Evolutionary conservation across 1,140 invertebrate species (phyloP).

Genomic region (Drosophila murphyi): DNA sequence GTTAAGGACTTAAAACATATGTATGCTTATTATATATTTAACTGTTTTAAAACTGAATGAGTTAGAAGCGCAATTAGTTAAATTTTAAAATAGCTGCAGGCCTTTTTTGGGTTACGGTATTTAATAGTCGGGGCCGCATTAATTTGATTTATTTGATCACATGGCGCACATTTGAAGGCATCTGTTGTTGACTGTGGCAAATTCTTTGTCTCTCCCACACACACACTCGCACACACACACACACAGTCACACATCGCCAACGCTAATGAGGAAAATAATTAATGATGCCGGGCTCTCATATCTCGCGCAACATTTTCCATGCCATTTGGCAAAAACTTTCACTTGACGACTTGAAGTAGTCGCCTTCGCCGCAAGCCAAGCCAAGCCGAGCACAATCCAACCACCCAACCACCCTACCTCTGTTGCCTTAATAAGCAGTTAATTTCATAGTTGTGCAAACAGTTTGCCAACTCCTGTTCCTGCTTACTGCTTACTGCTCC

Average conservation of each 20-base stretch:
- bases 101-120: not conserved
- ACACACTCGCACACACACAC: slow-evolving; percentile 20
- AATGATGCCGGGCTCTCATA: slow-evolving; percentile 65
- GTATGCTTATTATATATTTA: too few relatives aligned
- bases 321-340: slow-evolving; percentile 79
- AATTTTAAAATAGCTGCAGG: not conserved
- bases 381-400: slow-evolving; percentile 16
- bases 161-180: slow-evolving; percentile 25
- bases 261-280: slow-evolving; percentile 81
- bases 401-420: slow-evolving; percentile 29
- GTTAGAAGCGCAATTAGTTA: not conserved
- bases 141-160: slow-evolving; percentile 19
- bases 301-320: slow-evolving; percentile 72
- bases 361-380: not conserved
- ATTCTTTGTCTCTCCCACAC: slow-evolving; percentile 28
- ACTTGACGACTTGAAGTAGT: slow-evolving; percentile 77
- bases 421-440: slow-evolving; percentile 74
- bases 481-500: not conserved
- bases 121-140: slow-evolving; percentile 6
- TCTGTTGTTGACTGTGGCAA: slow-evolving; percentile 35
- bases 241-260: slow-evolving; percentile 31
- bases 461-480: slow-evolving; percentile 31
- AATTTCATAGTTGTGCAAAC: slow-evolving; percentile 75
- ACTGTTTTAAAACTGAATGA: too few relatives aligned
- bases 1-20: too few relatives aligned